A percentile compares a stretch with the other conserved stretches of the same genome.
Evolutionary conservation across 2,113 vertebrate genomes (phyloP).

Genomic region (Pseudolaguvia tuberculata): DNA sequence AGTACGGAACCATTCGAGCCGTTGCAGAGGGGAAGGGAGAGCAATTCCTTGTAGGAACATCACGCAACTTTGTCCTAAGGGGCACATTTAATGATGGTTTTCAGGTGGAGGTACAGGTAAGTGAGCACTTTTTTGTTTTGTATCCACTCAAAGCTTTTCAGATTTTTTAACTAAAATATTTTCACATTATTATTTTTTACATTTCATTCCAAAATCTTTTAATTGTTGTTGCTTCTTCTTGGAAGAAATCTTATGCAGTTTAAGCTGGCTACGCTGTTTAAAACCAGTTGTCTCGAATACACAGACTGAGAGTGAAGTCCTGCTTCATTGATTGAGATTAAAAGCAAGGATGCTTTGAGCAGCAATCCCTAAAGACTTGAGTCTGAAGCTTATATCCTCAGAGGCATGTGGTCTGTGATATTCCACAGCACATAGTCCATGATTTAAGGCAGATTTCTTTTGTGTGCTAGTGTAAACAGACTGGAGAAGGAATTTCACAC

Average conservation of each 20-base stretch:
- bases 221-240: background rate
- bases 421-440: constrained; percentile 19
- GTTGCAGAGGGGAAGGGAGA: constrained; percentile 91
- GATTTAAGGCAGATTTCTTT: constrained; percentile 16
- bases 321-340: background rate
- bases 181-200: too few relatives aligned
- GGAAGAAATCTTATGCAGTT: too few relatives aligned
- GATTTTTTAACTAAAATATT: background rate
- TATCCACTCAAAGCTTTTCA: background rate
- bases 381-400: constrained; percentile 6
- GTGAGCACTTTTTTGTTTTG: background rate
- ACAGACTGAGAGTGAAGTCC: background rate
- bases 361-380: background rate
- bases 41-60: constrained; percentile 91
- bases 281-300: background rate
- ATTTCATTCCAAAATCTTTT: background rate
- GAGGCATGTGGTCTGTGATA: constrained; percentile 9
- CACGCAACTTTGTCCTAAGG: constrained; percentile 89
- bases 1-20: constrained; percentile 90
- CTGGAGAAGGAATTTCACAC: constrained; percentile 6
- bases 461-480: constrained; percentile 28
- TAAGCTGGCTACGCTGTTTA: background rate
- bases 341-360: background rate
- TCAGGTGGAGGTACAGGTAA: constrained; percentile 90
- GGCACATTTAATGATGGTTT: constrained; percentile 94